phyloP scores from a whole-genome alignment of 2,797 vertebrate genomes.

The Euthynnus affinis region DNA sequence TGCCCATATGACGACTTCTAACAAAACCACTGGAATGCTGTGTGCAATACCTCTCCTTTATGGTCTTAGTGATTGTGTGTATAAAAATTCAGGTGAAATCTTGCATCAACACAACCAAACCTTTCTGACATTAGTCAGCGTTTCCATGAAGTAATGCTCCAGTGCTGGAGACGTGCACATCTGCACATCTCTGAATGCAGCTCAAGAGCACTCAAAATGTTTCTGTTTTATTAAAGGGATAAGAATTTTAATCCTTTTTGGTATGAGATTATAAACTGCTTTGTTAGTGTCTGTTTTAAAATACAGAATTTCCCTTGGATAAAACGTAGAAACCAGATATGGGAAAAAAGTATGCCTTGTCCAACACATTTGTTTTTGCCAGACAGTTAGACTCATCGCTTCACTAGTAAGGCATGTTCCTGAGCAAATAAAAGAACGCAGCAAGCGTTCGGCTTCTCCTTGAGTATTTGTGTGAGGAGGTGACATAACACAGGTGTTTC shows the following conservation, averaged over 20 bases:
- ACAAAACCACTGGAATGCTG: conserved; percentile 29
- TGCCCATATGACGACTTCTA: conserved; percentile 31
- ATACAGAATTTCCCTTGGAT: background rate
- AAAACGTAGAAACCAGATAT: conserved; percentile 21
- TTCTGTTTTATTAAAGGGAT: conserved; percentile 8
- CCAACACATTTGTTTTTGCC: conserved; percentile 14
- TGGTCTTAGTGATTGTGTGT: conserved; percentile 3
- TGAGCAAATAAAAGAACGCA: background rate
- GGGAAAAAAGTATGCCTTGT: conserved; percentile 1
- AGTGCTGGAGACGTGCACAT: background rate
- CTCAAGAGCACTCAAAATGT: background rate
- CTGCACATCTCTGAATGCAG: conserved; percentile 17
- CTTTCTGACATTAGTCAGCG: conserved; percentile 9
- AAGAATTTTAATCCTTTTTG: conserved; percentile 29
- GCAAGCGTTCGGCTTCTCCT: conserved; percentile 8
- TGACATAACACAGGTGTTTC: conserved; percentile 81
- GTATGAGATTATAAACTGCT: conserved; percentile 33
- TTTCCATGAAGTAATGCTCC: background rate
- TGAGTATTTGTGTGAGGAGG: conserved; percentile 26
- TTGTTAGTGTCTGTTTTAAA: conserved; percentile 17
- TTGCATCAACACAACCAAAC: conserved; percentile 44
- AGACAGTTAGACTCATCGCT: conserved; percentile 17
- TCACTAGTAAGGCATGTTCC: conserved; percentile 15
- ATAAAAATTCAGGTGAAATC: conserved; percentile 26
- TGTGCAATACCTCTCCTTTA: background rate